A percentile compares a stretch with the other conserved stretches of the same genome.
These are phyloP conservation scores for Oncorhynchus kisutch DNA, from an alignment of 2,113 vertebrate species.

Conservation along the genomic window DNA sequence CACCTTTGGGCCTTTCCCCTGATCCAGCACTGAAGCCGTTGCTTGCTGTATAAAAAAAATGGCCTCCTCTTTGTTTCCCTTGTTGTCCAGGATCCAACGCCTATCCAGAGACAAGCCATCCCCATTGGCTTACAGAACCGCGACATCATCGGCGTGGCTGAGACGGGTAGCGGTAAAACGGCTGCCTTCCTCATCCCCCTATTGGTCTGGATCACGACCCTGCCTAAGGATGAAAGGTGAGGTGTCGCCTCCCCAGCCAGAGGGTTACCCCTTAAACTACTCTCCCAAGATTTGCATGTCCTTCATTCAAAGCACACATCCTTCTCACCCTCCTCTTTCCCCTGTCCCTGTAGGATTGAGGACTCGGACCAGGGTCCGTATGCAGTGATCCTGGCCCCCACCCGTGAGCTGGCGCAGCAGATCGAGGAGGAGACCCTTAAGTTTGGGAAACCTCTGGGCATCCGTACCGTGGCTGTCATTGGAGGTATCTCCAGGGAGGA, in stretches of 20 bases:
- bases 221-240: constrained; percentile 95
- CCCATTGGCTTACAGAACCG: constrained; percentile 97
- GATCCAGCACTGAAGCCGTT: background rate
- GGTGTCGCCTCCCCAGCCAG: background rate
- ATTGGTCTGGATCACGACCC: constrained; percentile 96
- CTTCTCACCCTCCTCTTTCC: background rate
- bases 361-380: constrained; percentile 97
- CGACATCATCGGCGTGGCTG: constrained; percentile 97
- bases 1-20: background rate
- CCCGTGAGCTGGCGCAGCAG: constrained; percentile 97
- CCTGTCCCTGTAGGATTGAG: constrained; percentile 80
- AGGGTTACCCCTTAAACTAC: no score
- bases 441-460: constrained; percentile 94
- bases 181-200: constrained; percentile 96
- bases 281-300: no score
- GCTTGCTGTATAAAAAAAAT: background rate
- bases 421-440: constrained; percentile 98
- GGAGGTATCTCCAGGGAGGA: constrained; percentile 97
- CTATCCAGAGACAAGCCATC: constrained; percentile 97
- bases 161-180: constrained; percentile 96
- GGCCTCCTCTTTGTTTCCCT: background rate
- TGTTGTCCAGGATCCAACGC: constrained; percentile 85
- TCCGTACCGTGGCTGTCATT: constrained; percentile 95
- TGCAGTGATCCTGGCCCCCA: constrained; percentile 94
- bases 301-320: background rate